phyloP scores from a whole-genome alignment of 2,888 invertebrate species.

The Rhamnusium bicolor region DNA sequence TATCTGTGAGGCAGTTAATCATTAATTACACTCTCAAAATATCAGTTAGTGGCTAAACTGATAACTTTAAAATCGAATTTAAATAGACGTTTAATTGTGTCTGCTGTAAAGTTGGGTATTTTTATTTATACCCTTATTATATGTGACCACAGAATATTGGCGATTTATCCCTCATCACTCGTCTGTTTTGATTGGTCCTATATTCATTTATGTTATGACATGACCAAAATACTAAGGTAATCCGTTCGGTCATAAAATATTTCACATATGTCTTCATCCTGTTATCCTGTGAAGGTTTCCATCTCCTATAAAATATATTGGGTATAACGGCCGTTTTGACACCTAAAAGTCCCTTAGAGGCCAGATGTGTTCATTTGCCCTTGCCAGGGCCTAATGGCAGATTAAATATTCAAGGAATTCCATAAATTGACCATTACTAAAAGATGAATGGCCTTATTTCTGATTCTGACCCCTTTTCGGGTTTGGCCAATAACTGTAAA shows the following conservation, averaged over 20 bases:
- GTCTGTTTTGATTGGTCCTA: no score
- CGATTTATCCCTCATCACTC: no score
- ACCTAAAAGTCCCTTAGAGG: slow-evolving; percentile 28
- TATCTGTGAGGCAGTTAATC: no score
- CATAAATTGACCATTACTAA: slow-evolving; percentile 33
- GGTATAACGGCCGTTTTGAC: slow-evolving; percentile 26
- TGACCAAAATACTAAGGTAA: background rate
- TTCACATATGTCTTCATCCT: background rate
- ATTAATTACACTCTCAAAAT: no score
- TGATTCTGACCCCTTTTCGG: slow-evolving; percentile 30
- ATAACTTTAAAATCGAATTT: no score
- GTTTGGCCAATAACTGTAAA: slow-evolving; percentile 29
- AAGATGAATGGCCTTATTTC: slow-evolving; percentile 32
- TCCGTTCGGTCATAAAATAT: background rate
- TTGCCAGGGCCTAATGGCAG: slow-evolving; percentile 23
- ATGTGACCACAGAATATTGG: no score
- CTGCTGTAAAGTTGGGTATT: no score
- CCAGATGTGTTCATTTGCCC: slow-evolving; percentile 35
- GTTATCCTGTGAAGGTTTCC: slow-evolving; percentile 2
- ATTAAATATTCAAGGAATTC: slow-evolving; percentile 36
- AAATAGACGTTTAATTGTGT: no score
- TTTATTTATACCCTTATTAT: no score
- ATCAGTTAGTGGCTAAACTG: no score
- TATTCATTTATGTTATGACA: background rate
- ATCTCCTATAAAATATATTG: slow-evolving; percentile 20